Evolutionary conservation across 2,113 vertebrate genomes (phyloP).

Genomic region (cat (Felis catus)): F.catus_Fca126_mat1.0 CM031421.1:72071001-72071500

Average conservation of each 20-base stretch:
- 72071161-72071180: neutral
- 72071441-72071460: neutral
- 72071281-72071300: neutral
- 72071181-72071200: neutral
- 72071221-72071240: neutral
- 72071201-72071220: neutral
- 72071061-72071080: neutral
- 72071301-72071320: neutral
- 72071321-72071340: neutral
- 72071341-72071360: neutral
- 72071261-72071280: neutral
- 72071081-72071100: neutral
- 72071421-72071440: neutral
- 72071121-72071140: neutral
- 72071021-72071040: neutral
- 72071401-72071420: neutral
- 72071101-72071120: neutral
- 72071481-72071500: neutral
- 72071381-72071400: neutral
- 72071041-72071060: neutral
- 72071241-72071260: neutral
- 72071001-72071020: neutral
- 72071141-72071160: neutral
- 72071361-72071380: neutral
- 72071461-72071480: conserved; percentile 22